phyloP scores from a whole-genome alignment of 53 echinoderm and acorn worm species.

The Arbacia lixula region DNA sequence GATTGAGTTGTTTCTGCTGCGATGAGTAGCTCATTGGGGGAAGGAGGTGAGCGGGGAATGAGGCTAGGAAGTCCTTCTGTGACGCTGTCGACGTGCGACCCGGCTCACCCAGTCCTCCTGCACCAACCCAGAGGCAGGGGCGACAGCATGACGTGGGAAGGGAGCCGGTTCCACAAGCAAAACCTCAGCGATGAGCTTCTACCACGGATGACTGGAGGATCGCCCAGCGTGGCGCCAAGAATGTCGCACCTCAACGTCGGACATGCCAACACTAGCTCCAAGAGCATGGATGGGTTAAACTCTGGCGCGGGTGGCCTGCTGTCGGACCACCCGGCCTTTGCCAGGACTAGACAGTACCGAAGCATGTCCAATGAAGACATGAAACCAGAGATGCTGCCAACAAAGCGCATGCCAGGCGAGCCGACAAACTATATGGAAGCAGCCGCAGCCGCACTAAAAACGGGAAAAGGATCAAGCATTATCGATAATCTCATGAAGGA shows the following conservation, averaged over 20 bases:
- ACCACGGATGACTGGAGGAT: constrained; percentile 11
- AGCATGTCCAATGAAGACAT: constrained; percentile 51
- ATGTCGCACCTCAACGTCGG: constrained; percentile 29
- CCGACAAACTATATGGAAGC: constrained; percentile 54
- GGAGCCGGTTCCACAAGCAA: constrained; percentile 38
- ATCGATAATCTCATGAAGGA: constrained; percentile 57
- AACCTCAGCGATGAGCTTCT: constrained; percentile 33
- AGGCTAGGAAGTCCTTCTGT: constrained; percentile 16
- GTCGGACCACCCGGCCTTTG: constrained; percentile 32
- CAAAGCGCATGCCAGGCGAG: constrained; percentile 34
- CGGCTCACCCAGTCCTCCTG: constrained; percentile 9
- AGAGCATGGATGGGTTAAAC: constrained; percentile 52
- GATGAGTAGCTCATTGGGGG: constrained; percentile 26
- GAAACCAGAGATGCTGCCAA: constrained; percentile 14
- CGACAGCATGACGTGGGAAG: not conserved
- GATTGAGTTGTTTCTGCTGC: not conserved
- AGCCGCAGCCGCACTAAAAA: constrained; percentile 28
- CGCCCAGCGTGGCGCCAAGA: not conserved
- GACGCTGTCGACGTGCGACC: constrained; percentile 35
- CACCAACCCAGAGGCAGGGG: not conserved
- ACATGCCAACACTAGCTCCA: constrained; percentile 49
- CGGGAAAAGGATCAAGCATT: constrained; percentile 43
- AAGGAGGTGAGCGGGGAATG: constrained; percentile 6
- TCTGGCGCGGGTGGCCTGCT: not conserved
- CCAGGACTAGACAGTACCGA: constrained; percentile 41